Percentiles rank a stretch among this genome's conserved stretches.
Conservation (phyloP, 2,797 vertebrate genomes). For the Leptatherina wallacei region DNA sequence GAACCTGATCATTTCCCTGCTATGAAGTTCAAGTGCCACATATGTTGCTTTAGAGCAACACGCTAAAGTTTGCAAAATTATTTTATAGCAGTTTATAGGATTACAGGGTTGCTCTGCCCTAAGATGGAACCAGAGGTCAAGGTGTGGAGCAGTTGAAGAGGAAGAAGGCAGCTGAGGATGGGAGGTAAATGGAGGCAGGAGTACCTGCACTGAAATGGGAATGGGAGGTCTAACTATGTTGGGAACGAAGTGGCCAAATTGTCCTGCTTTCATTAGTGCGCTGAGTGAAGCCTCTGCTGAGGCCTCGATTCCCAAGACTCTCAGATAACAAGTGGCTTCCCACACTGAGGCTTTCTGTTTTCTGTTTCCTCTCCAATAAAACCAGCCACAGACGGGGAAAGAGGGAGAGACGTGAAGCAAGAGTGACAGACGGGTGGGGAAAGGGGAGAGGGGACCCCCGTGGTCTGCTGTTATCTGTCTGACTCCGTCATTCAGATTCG, state of each 20-base stretch:
- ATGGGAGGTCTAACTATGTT: slow-evolving; percentile 82
- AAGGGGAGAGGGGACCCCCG: slow-evolving; percentile 81
- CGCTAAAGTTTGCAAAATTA: slow-evolving; percentile 31
- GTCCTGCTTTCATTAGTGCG: slow-evolving; percentile 95
- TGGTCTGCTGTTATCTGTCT: slow-evolving; percentile 83
- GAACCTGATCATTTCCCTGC: not conserved
- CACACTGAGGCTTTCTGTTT: slow-evolving; percentile 89
- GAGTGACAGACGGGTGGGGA: slow-evolving; percentile 78
- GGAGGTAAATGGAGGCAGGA: slow-evolving; percentile 49
- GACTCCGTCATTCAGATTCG: slow-evolving; percentile 74
- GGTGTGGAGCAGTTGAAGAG: slow-evolving; percentile 32
- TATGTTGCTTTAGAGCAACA: slow-evolving; percentile 6
- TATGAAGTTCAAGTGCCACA: slow-evolving; percentile 12
- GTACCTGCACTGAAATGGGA: slow-evolving; percentile 70
- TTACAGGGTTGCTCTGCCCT: slow-evolving; percentile 7
- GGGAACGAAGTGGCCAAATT: slow-evolving; percentile 90
- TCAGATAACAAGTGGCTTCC: slow-evolving; percentile 92
- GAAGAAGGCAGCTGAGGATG: slow-evolving; percentile 40
- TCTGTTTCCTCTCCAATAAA: slow-evolving; percentile 86
- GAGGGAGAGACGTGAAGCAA: slow-evolving; percentile 59
- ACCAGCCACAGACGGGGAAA: slow-evolving; percentile 65
- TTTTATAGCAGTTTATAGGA: slow-evolving; percentile 32
- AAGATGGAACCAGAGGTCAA: slow-evolving; percentile 39
- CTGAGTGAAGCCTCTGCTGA: slow-evolving; percentile 95
- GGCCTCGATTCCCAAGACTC: slow-evolving; percentile 98